A percentile compares a stretch with the other conserved stretches of the same genome.
phyloP scores from a whole-genome alignment of 1,140 invertebrate species.

The Aricia agestis region DNA sequence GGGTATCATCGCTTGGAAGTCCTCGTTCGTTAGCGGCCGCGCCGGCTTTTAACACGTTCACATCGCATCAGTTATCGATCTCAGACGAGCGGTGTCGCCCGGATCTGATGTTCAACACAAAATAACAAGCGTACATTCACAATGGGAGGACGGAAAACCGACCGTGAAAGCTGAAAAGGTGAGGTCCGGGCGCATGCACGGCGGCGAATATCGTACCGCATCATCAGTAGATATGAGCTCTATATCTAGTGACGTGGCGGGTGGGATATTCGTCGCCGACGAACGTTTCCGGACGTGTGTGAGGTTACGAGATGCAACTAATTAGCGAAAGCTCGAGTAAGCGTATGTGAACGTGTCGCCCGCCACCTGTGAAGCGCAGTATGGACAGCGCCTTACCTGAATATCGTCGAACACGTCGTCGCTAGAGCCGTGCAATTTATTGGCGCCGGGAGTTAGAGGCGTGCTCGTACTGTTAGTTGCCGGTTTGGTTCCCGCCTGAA shows the following conservation, averaged over 20 bases:
- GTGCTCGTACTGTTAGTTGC: slow-evolving; percentile 69
- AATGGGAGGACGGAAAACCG: slow-evolving; percentile 19
- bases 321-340: slow-evolving; percentile 39
- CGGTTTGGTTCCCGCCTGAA: slow-evolving; percentile 57
- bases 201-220: slow-evolving; percentile 38
- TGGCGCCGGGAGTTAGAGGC: slow-evolving; percentile 59
- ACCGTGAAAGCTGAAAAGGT: slow-evolving; percentile 6
- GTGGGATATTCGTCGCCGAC: slow-evolving; percentile 34
- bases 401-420: slow-evolving; percentile 75
- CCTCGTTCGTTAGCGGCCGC: slow-evolving; percentile 91
- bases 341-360: slow-evolving; percentile 68
- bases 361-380: slow-evolving; percentile 50
- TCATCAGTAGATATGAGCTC: slow-evolving; percentile 69
- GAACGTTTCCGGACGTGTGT: slow-evolving; percentile 22
- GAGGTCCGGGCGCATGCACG: slow-evolving; percentile 7
- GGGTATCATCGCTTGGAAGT: slow-evolving; percentile 95
- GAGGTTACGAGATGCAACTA: slow-evolving; percentile 22
- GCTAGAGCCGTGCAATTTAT: slow-evolving; percentile 65
- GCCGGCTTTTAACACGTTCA: slow-evolving; percentile 78
- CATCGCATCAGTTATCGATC: slow-evolving; percentile 46
- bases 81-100: background rate
- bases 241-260: slow-evolving; percentile 59
- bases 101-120: slow-evolving; percentile 17
- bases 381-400: slow-evolving; percentile 55
- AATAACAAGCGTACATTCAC: slow-evolving; percentile 19